Conservation (phyloP, 2,888 invertebrate genomes). For the Saturnia pavonia region DNA sequence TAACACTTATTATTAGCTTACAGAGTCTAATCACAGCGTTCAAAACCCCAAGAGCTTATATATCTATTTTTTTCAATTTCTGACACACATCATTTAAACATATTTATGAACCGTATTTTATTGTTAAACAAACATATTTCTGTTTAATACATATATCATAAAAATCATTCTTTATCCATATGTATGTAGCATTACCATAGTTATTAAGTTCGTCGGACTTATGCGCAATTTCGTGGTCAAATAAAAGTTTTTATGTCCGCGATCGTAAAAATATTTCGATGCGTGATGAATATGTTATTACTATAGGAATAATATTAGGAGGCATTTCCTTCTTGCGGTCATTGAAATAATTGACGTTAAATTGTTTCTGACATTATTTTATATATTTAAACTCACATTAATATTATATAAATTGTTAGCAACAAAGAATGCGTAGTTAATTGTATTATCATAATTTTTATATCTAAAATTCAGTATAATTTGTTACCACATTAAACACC, state of each 20-base stretch:
- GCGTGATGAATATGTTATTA: constrained; percentile 7
- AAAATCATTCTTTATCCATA: not conserved
- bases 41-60: too few species aligned
- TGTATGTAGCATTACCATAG: constrained; percentile 1
- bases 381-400: not conserved
- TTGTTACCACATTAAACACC: not conserved
- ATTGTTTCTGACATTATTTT: not conserved
- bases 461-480: not conserved
- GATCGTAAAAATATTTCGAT: not conserved
- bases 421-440: not conserved
- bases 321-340: not conserved
- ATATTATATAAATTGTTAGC: not conserved
- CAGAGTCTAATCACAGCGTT: not conserved
- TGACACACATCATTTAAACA: not conserved
- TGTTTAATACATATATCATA: too few species aligned
- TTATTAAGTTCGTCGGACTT: not conserved
- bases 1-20: not conserved
- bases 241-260: constrained; percentile 4
- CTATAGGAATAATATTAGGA: not conserved
- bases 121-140: not conserved
- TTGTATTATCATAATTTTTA: not conserved
- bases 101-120: not conserved
- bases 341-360: not conserved
- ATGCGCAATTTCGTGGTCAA: constrained; percentile 1
- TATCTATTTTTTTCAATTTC: not conserved